Conservation (phyloP, 2,888 invertebrate species). For the Apamea anceps region DNA sequence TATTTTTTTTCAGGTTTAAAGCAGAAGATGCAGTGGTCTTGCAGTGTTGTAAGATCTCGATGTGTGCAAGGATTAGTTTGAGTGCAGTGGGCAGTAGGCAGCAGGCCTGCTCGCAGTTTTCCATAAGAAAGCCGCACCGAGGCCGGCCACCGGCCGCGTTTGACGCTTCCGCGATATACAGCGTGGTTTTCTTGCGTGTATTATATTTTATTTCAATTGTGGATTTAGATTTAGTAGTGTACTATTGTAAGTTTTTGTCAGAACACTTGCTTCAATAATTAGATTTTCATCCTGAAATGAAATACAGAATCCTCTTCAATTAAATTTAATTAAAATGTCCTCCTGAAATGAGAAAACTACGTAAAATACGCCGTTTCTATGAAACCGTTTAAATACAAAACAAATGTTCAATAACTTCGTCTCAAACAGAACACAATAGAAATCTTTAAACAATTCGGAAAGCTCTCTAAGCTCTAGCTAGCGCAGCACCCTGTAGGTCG, state of each 20-base stretch:
- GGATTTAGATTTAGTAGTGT: neutral
- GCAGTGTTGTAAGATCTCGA: neutral
- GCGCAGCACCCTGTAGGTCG: slow-evolving; percentile 75
- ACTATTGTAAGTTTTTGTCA: neutral
- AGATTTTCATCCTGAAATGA: neutral
- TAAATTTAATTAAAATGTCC: neutral
- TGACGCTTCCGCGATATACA: slow-evolving; percentile 79
- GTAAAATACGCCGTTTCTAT: neutral
- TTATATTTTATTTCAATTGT: slow-evolving; percentile 1
- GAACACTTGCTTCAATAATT: neutral
- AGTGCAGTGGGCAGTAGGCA: slow-evolving; percentile 34
- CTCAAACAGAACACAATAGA: slow-evolving; percentile 2
- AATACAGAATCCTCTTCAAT: neutral
- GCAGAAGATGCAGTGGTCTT: neutral
- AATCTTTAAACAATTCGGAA: slow-evolving; percentile 30
- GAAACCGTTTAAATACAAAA: neutral
- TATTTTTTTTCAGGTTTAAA: neutral
- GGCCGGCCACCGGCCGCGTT: slow-evolving; percentile 77
- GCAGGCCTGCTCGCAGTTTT: slow-evolving; percentile 72
- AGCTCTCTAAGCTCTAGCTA: slow-evolving; percentile 64
- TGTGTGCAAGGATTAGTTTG: slow-evolving; percentile 30
- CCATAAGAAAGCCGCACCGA: slow-evolving; percentile 78
- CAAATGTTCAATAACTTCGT: neutral
- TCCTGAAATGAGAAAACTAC: neutral
- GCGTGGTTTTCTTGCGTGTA: slow-evolving; percentile 30